Percentiles rank a stretch among this genome's conserved stretches.
phyloP scores from a whole-genome alignment of 2,113 vertebrate species.

The Peromyscus californicus region DNA sequence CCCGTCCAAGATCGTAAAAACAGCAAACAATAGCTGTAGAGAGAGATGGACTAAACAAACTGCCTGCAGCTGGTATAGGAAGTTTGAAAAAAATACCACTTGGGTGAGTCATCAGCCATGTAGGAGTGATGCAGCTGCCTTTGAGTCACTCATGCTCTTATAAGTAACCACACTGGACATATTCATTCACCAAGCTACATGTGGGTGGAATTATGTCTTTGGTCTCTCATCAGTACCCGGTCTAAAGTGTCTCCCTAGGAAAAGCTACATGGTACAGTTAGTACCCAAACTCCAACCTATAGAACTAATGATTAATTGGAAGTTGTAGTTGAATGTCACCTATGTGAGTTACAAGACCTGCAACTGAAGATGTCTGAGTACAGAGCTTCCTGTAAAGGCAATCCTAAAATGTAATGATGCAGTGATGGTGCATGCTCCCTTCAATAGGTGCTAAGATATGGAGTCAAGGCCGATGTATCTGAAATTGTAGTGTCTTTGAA shows the following conservation, averaged over 20 bases:
- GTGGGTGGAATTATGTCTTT: not conserved
- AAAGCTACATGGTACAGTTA: not conserved
- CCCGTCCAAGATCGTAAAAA: not conserved
- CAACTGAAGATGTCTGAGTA: not conserved
- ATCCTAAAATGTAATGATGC: not conserved
- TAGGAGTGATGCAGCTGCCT: not conserved
- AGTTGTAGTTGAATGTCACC: not conserved
- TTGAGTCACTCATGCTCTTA: not conserved
- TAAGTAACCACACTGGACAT: not conserved
- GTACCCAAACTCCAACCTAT: not conserved
- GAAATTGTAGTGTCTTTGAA: no score
- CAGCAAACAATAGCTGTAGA: not conserved
- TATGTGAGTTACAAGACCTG: not conserved
- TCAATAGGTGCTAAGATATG: not conserved
- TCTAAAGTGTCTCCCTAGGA: not conserved
- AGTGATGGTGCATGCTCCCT: not conserved
- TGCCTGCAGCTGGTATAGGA: not conserved
- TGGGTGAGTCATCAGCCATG: not conserved
- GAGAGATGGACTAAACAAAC: not conserved
- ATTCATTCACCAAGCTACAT: not conserved
- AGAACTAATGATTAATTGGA: not conserved
- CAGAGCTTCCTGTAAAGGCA: not conserved
- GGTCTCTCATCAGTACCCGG: not conserved
- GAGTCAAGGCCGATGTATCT: no score
- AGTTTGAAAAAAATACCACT: not conserved